Conservation (phyloP, 1,140 invertebrate genomes). For the Camponotus vicinus region DNA sequence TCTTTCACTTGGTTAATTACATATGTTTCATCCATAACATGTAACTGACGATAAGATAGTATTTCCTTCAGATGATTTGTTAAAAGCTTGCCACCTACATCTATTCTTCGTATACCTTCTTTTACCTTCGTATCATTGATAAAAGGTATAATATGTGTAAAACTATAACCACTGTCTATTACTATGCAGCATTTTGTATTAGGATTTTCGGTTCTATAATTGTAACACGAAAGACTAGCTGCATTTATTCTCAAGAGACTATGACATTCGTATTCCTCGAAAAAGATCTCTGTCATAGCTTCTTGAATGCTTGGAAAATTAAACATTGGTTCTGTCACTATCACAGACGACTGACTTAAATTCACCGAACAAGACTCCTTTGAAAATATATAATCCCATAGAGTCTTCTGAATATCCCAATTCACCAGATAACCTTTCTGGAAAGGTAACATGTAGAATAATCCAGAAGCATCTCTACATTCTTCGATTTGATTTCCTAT, state of each 20-base stretch:
- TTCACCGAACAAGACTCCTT: constrained; percentile 94
- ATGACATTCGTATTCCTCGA: constrained; percentile 98
- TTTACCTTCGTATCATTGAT: constrained; percentile 95
- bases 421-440: constrained; percentile 98
- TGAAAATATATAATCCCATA: constrained; percentile 98
- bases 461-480: constrained; percentile 97
- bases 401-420: constrained; percentile 97
- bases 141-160: constrained; percentile 97
- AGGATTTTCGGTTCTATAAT: constrained; percentile 87
- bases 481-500: constrained; percentile 98
- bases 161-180: constrained; percentile 98
- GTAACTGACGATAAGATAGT: constrained; percentile 97
- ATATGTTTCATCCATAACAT: constrained; percentile 99
- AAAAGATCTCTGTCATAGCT: constrained; percentile 97
- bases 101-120: constrained; percentile 93
- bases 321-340: constrained; percentile 97
- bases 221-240: constrained; percentile 89
- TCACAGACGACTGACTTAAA: constrained; percentile 92
- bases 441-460: constrained; percentile 97
- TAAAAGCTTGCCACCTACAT: constrained; percentile 98
- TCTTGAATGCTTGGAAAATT: constrained; percentile 98
- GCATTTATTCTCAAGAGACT: constrained; percentile 94
- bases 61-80: constrained; percentile 99
- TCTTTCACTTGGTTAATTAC: constrained; percentile 99
- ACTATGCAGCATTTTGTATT: constrained; percentile 93